These are phyloP conservation scores for Coracopsis vasa DNA, from an alignment of 2,113 vertebrate genomes.

Conservation along the genomic window DNA sequence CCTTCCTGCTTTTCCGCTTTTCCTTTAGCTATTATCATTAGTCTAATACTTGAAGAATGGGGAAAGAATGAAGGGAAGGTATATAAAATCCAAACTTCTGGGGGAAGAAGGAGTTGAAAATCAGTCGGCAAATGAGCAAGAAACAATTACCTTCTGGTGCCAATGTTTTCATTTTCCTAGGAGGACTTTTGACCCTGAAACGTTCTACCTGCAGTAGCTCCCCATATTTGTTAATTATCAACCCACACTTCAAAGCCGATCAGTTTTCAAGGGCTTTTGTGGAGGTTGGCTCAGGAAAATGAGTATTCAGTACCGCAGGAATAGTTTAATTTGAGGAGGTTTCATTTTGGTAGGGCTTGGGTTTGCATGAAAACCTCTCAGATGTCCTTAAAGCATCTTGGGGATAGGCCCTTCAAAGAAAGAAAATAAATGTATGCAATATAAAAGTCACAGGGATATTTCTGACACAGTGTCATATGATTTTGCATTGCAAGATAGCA, in stretches of 20 bases:
- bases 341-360: conserved; percentile 23
- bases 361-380: neutral
- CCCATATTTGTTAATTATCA: conserved; percentile 61
- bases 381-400: conserved; percentile 26
- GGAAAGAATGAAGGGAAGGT: neutral
- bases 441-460: conserved; percentile 56
- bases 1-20: neutral
- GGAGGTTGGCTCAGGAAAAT: conserved; percentile 57
- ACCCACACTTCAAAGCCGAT: conserved; percentile 50
- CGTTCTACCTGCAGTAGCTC: conserved; percentile 49
- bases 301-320: conserved; percentile 3
- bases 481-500: conserved; percentile 59
- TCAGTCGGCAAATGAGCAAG: conserved; percentile 34
- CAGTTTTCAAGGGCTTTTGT: conserved; percentile 46
- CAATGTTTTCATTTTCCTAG: conserved; percentile 51
- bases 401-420: conserved; percentile 56
- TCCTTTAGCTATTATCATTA: neutral
- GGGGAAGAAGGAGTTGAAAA: neutral
- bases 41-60: neutral
- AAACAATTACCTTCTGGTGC: conserved; percentile 53
- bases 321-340: conserved; percentile 52
- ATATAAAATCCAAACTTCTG: neutral
- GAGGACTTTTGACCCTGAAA: conserved; percentile 58
- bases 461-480: conserved; percentile 54
- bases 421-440: conserved; percentile 59